Conservation (phyloP, 92 coral and sea anemone species). For the Umimayanthus kanabou region DNA sequence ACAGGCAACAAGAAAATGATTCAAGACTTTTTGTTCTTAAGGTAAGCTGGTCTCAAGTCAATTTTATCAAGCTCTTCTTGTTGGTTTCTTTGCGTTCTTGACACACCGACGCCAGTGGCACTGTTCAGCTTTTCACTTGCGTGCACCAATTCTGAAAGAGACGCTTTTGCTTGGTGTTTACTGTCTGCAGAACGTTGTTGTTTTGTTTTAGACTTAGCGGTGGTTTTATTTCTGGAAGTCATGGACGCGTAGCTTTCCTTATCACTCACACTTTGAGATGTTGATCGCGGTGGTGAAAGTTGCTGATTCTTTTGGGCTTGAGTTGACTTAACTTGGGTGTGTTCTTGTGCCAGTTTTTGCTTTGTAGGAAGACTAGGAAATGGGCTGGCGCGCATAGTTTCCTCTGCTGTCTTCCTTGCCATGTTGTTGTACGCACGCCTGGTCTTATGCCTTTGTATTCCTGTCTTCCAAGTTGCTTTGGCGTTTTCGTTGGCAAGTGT, state of each 20-base stretch:
- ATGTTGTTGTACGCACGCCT: background rate
- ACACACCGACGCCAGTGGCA: background rate
- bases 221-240: background rate
- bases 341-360: background rate
- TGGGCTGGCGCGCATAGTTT: background rate
- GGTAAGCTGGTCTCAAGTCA: constrained; percentile 7
- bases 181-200: background rate
- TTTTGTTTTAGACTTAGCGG: background rate
- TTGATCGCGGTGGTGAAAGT: background rate
- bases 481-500: background rate
- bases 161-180: background rate
- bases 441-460: background rate
- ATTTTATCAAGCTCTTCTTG: background rate
- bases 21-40: background rate
- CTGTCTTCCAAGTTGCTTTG: background rate
- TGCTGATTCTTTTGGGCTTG: background rate
- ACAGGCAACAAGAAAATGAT: background rate
- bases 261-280: background rate
- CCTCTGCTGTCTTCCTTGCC: background rate
- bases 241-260: constrained; percentile 1
- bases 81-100: background rate
- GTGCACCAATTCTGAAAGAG: background rate
- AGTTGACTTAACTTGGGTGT: background rate
- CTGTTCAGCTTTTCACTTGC: background rate
- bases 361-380: background rate